A percentile compares a stretch with the other conserved stretches of the same genome.
Evolutionary conservation across 2,113 vertebrate genomes (phyloP).

Genomic region (Solea senegalensis): DNA sequence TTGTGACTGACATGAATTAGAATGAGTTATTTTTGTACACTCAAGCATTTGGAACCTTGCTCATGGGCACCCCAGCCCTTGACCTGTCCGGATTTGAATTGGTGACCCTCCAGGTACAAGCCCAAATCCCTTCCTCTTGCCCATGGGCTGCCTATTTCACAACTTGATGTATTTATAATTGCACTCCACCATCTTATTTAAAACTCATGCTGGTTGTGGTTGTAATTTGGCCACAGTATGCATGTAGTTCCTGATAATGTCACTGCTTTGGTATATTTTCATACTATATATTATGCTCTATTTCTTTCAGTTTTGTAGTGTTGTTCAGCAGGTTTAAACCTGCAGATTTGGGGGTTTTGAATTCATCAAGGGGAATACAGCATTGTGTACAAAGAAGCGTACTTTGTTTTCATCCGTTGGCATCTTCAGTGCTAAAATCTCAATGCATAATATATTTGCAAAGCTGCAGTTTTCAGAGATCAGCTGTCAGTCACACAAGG

Average conservation of each 20-base stretch:
- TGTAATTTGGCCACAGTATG: background rate
- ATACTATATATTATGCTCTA: background rate
- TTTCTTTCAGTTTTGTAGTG: background rate
- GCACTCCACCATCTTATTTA: background rate
- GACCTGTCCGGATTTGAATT: no score
- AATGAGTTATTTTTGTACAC: no score
- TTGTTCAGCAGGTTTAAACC: conserved; percentile 3
- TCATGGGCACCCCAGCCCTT: no score
- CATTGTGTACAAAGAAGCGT: background rate
- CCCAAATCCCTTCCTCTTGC: no score
- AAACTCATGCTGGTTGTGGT: conserved; percentile 7
- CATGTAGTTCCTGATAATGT: background rate
- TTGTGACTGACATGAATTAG: no score
- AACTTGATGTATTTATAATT: background rate
- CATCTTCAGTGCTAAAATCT: background rate
- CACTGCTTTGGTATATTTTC: background rate
- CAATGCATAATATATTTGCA: background rate
- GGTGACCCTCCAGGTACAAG: no score
- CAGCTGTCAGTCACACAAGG: conserved; percentile 11
- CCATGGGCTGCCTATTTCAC: background rate
- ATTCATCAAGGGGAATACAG: background rate
- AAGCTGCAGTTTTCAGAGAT: conserved; percentile 13
- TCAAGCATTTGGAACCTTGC: no score
- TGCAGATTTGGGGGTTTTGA: conserved; percentile 4
- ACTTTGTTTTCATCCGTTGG: background rate